A percentile compares a stretch with the other conserved stretches of the same genome.
phyloP scores from a whole-genome alignment of 2,888 invertebrate species.

The Colostygia pectinataria region DNA sequence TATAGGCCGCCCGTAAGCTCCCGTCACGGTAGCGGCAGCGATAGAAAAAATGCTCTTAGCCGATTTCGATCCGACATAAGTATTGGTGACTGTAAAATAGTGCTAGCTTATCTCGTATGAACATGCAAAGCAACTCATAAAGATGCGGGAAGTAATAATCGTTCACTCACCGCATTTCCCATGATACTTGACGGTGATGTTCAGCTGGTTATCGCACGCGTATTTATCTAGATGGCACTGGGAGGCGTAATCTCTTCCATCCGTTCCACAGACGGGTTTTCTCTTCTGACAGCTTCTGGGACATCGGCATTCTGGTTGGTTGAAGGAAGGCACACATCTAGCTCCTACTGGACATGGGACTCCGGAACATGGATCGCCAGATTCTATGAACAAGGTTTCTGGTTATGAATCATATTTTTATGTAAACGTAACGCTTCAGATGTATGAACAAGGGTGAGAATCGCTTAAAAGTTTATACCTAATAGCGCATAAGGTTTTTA shows the following conservation, averaged over 20 bases:
- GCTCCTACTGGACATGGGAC: conserved; percentile 87
- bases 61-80: too few species aligned
- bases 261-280: conserved; percentile 94
- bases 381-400: conserved; percentile 66
- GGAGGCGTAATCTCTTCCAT: conserved; percentile 93
- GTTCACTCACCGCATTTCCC: conserved; percentile 92
- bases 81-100: too few species aligned
- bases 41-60: too few species aligned
- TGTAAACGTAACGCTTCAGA: too few species aligned
- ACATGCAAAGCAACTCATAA: not conserved
- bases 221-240: conserved; percentile 92
- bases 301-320: conserved; percentile 86
- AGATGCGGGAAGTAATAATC: conserved; percentile 22
- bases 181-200: conserved; percentile 90
- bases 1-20: too few species aligned
- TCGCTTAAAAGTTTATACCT: too few species aligned
- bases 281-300: conserved; percentile 84
- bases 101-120: not conserved
- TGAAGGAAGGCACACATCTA: conserved; percentile 86
- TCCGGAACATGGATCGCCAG: conserved; percentile 87
- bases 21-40: too few species aligned
- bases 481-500: too few species aligned
- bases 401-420: too few species aligned
- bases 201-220: conserved; percentile 88
- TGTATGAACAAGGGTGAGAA: too few species aligned